These are phyloP conservation scores for Heliocidaris erythrogramma DNA, from an alignment of 35 echinoderm and acorn worm species.

Conservation along the genomic window DNA sequence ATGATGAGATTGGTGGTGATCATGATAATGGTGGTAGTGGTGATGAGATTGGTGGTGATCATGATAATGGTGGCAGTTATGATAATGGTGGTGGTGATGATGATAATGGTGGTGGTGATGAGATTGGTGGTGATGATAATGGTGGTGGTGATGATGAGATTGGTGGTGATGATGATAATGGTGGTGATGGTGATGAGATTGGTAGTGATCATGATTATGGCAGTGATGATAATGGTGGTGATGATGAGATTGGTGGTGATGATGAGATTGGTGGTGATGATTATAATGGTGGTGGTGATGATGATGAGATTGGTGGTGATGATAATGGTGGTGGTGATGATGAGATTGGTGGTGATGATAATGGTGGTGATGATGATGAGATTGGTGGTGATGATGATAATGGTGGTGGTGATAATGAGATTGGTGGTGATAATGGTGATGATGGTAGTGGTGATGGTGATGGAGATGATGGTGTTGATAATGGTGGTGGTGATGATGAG, in stretches of 20 bases:
- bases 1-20: not conserved
- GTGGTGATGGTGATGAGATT: not conserved
- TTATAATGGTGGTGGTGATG: not conserved
- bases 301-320: not conserved
- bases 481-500: not conserved
- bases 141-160: not conserved
- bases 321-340: not conserved
- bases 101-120: not conserved
- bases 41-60: not conserved
- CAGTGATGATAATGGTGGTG: not conserved
- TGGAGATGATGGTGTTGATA: not conserved
- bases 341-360: not conserved
- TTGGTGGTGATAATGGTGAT: no score
- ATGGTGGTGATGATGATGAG: not conserved
- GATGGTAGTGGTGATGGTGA: constrained; percentile 17
- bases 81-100: no score
- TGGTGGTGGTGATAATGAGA: not conserved
- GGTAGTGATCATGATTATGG: not conserved
- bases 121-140: not conserved
- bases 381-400: not conserved
- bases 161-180: not conserved
- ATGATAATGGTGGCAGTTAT: not conserved
- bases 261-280: no score
- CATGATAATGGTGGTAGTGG: not conserved
- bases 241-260: no score